phyloP scores from a whole-genome alignment of 2,113 vertebrate species.

The Pseudorasbora parva region DNA sequence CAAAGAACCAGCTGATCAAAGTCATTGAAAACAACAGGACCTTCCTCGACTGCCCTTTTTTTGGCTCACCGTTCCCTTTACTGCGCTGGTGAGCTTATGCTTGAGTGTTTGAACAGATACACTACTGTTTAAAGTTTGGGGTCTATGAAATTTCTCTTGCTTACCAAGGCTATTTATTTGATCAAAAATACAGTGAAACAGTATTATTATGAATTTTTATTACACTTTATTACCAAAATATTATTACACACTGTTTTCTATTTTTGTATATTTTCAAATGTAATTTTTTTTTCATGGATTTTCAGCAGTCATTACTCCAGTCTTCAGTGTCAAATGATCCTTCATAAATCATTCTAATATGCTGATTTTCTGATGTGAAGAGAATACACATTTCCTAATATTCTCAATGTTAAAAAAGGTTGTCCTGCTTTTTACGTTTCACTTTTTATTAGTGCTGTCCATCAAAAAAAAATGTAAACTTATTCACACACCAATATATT shows the following conservation, averaged over 20 bases:
- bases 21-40: slow-evolving; percentile 91
- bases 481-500: no score
- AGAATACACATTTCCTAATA: not conserved
- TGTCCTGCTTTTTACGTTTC: not conserved
- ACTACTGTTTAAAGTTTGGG: not conserved
- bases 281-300: not conserved
- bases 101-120: not conserved
- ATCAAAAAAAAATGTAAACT: no score
- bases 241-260: not conserved
- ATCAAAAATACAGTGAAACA: not conserved
- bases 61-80: slow-evolving; percentile 91
- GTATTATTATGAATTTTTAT: not conserved
- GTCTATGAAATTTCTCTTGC: not conserved
- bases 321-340: not conserved
- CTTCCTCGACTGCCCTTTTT: slow-evolving; percentile 91
- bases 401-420: not conserved
- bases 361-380: no score
- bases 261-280: not conserved
- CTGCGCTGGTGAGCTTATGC: slow-evolving; percentile 86
- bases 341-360: not conserved
- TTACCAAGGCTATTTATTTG: not conserved
- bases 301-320: not conserved
- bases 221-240: not conserved
- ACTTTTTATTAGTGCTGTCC: no score
- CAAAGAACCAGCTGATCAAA: slow-evolving; percentile 89